Base-by-base conservation (phyloP, 2,113 vertebrate species). In the Marmota monax region DNA sequence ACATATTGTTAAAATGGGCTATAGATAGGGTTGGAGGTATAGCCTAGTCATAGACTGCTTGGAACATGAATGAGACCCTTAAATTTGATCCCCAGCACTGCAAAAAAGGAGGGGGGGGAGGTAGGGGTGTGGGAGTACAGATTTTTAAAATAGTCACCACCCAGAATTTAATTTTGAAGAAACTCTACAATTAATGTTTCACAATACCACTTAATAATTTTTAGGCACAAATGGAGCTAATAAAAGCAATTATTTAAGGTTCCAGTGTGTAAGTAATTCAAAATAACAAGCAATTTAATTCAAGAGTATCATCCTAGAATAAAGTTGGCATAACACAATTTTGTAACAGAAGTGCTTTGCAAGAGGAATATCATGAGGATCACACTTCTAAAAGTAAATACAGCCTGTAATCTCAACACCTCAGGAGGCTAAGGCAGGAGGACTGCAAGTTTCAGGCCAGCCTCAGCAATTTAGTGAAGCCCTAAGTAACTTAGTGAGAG, bases 151-250 rank as follows among this genome's bases (percentile, higher is more conserved):
- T 12, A 96, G 17, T 83, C 29, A 76, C 18, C 83, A 92, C 25
- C 7, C 37, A 96, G 56, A 93, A 88, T 72, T 96, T 86, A 93
- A 95, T 88, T 67, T 76, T 77, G n/a, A 87, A 95, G 79, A 95
- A 91, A 95, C 76, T 45, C 42, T 82, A 58, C 4, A 76, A 23
- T 23, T 76, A 95, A 93, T n/a, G 73, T 96, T 84, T 84, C 61
- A 80, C 20, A 92, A 80, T 22, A 45, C 45, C 84, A 92, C 17
- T 74, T 77, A 74, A 58, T 42, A 74, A 67, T 78, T 86, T 72
- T 45, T 39, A 92, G 18, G 11, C 25, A 92, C 23, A 90, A 87
- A 94, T 92, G 23, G 92, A 29, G 2, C n/a, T 96, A 84, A 72
- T 79, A 95, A 65, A 88, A 92, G n/a, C 6, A 93, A 78, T 32